Evolutionary conservation across 2,113 vertebrate species (phyloP), one percentile per base, ranked within the genome.

Genomic region (Pandion haliaetus): DNA sequence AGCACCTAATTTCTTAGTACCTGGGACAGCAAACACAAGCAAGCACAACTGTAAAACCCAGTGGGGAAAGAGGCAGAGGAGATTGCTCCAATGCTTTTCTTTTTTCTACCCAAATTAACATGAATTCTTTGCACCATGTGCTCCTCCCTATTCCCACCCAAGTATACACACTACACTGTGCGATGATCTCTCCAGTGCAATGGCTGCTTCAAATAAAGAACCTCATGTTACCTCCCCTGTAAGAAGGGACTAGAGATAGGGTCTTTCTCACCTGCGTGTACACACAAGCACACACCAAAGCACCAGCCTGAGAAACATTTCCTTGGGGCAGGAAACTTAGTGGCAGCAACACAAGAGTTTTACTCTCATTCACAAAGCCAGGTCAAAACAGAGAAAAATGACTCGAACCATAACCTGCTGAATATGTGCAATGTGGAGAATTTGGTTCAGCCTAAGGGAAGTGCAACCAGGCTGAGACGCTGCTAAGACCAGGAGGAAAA

Each of bases 1-100:
- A 82, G 84, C 65, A 49, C 57, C 16, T 78, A 7, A 19, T 55
- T 73, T 81, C 88, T 45, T n/a, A 80, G 88, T 92, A 78, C 72
- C 88, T n/a, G 73, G 83, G 83, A 71, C 86, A 87, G 95, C 73
- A 92, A 97, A 93, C 76, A 67, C 31, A 50, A 61, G 29, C 58
- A 58, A 67, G 42, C 6, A 49, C 47, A 49, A 19, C 38, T 24
- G 34, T 6, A 40, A 59, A 67, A 34, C 13, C 6, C 44, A 6
- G 23, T 3, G 19, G 32, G n/a, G 36, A 38, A 81, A 34, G 40
- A 63, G 23, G 34, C 57, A 40, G 44, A 57, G 49, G 59, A 50
- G 36, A n/a, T 29, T 28, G 50, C 40, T 40, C 55, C 55, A 73
- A 6, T 8, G 44, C 34, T 52, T 44, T 70, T 45, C 58, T 61